Conservation (phyloP, 2,113 vertebrate species). For the Columba livia region DNA sequence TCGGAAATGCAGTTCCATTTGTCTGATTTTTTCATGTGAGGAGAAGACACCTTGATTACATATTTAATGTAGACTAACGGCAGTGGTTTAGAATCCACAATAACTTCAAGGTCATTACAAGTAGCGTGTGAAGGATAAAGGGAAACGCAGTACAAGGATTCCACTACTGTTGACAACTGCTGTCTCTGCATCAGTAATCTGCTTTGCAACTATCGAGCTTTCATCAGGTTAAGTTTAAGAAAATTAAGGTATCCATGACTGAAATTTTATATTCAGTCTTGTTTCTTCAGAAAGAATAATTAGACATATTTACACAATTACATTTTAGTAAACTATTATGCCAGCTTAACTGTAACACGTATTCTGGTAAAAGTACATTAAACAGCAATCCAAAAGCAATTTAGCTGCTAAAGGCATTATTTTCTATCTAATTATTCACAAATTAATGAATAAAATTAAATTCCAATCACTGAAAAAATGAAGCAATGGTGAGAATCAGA, state of each 20-base stretch:
- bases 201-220: constrained; percentile 27
- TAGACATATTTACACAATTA: constrained; percentile 74
- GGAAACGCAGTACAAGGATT: constrained; percentile 32
- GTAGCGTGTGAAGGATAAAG: constrained; percentile 56
- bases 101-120: constrained; percentile 74
- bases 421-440: constrained; percentile 80
- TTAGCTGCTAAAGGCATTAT: constrained; percentile 70
- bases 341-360: constrained; percentile 55
- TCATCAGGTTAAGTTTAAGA: constrained; percentile 12
- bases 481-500: constrained; percentile 76
- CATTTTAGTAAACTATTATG: constrained; percentile 73
- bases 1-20: constrained; percentile 49
- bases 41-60: constrained; percentile 67
- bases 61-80: constrained; percentile 70
- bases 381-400: constrained; percentile 73
- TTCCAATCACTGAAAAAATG: constrained; percentile 78
- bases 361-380: constrained; percentile 71
- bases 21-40: constrained; percentile 54
- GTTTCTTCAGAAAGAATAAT: constrained; percentile 68
- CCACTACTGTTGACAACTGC: constrained; percentile 38
- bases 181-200: constrained; percentile 44
- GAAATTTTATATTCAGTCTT: constrained; percentile 41
- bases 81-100: constrained; percentile 65
- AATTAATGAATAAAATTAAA: constrained; percentile 85
- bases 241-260: constrained; percentile 18